Evolutionary conservation across 1,140 invertebrate species (phyloP), one percentile per base, ranked within the genome.

Genomic region (Pristionchus pacificus): DNA sequence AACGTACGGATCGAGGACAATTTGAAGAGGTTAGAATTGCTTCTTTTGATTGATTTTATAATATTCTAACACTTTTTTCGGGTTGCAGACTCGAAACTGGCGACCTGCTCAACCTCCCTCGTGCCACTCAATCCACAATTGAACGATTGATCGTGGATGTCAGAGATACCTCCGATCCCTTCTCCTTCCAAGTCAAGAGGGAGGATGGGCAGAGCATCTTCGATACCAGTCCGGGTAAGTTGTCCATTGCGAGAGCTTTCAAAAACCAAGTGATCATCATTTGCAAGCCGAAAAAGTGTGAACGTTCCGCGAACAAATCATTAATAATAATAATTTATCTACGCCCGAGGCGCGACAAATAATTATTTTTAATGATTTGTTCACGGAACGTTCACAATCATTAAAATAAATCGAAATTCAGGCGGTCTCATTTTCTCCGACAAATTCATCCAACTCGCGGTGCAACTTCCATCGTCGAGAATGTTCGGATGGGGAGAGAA

Each of bases 401-500:
- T n/a, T 32, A 57, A 24, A 14, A 57, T 57, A 14, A 14, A 14
- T 57, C n/a, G 14, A 14, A 24, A 57, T 67, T 49, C 74, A 57
- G 80, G 84, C 0, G 78, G 82, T 19, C 75, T 89, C 14, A 77
- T 85, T 2, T 90, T 91, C 77, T 88, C 90, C 0, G 89, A 94
- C 82, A 91, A 93, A 79, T 92, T 93, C 83, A 85, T 95, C 1
- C 91, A 93, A 85, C 85, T 95, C 15, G 90, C 89, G 1, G 87
- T 90, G 0, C 80, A 88, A 28, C 81, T 93, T n/a, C 88, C 91
- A 0, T 89, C 90, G 0, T 74, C 76, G 19, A 89, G 90, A 74
- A 87, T 94, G 74, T 95, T 92, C 85, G 93, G 93, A 2, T 85
- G 95, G 72, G 93, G 93, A 15, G 87, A 88, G 89, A 91, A 86